Evolutionary conservation across 2,113 vertebrate species (phyloP).

Genomic region (Peromyscus maniculatus): DNA sequence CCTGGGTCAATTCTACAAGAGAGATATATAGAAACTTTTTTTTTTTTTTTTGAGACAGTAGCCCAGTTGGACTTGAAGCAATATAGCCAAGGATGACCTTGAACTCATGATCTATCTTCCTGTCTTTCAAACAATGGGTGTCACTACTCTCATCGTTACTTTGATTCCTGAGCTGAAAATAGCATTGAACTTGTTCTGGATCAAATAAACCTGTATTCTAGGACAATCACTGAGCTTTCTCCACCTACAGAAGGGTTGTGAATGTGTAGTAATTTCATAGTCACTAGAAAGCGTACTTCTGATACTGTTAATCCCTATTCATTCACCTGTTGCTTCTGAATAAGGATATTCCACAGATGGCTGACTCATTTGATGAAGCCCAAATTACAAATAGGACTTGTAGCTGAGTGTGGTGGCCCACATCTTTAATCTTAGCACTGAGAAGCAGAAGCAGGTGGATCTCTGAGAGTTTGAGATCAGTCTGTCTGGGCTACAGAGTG

Average conservation of each 20-base stretch:
- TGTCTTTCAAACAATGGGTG: neutral
- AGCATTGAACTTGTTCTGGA: neutral
- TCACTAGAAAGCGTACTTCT: neutral
- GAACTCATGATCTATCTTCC: neutral
- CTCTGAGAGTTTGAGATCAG: neutral
- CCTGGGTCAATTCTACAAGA: neutral
- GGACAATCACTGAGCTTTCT: neutral
- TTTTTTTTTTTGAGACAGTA: neutral
- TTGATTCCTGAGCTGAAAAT: neutral
- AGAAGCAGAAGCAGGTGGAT: neutral
- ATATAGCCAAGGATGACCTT: neutral
- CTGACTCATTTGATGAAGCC: neutral
- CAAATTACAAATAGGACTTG: neutral
- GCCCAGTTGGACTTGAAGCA: neutral
- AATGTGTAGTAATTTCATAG: neutral
- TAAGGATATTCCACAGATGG: neutral
- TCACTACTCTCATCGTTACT: neutral
- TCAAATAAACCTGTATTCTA: neutral
- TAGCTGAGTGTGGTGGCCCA: neutral
- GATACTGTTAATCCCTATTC: neutral
- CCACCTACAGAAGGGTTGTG: neutral
- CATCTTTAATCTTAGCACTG: neutral
- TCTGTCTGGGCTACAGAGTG: neutral
- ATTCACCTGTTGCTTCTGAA: neutral
- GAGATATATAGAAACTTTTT: neutral